These are phyloP conservation scores for Megaceryle maxima DNA, from an alignment of 2,113 vertebrate species.

Conservation along the genomic window DNA sequence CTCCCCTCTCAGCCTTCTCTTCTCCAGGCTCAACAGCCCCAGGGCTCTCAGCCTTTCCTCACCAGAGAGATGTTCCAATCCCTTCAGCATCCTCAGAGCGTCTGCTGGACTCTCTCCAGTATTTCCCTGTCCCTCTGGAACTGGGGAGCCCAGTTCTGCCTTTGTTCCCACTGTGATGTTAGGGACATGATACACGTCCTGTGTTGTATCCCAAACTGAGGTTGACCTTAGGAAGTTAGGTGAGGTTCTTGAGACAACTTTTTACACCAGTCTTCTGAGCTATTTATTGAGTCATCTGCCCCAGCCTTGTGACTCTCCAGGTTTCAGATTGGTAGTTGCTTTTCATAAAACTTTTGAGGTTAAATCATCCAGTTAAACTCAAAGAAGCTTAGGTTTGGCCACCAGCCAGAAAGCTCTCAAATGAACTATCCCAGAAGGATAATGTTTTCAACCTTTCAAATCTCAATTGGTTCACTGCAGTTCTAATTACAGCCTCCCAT, in stretches of 20 bases:
- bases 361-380: neutral
- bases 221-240: neutral
- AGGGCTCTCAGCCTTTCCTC: too few species aligned
- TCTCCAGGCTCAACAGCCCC: too few species aligned
- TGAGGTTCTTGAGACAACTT: neutral
- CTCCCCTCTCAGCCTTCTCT: too few species aligned
- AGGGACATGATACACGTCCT: too few species aligned
- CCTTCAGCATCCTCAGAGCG: too few species aligned
- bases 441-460: slow-evolving; percentile 20
- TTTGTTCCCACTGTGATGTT: fast-evolving
- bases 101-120: too few species aligned
- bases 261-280: neutral
- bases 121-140: too few species aligned
- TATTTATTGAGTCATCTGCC: neutral
- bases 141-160: too few species aligned
- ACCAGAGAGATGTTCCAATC: too few species aligned
- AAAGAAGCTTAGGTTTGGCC: neutral
- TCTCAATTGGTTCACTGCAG: neutral
- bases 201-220: neutral
- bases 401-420: neutral
- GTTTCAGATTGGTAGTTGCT: neutral
- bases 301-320: neutral
- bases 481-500: slow-evolving; percentile 36
- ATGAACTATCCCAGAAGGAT: neutral
- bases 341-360: neutral